Evolutionary conservation across 2,113 vertebrate species (phyloP), one percentile per base, ranked within the genome.

Genomic region (Limanda limanda): DNA sequence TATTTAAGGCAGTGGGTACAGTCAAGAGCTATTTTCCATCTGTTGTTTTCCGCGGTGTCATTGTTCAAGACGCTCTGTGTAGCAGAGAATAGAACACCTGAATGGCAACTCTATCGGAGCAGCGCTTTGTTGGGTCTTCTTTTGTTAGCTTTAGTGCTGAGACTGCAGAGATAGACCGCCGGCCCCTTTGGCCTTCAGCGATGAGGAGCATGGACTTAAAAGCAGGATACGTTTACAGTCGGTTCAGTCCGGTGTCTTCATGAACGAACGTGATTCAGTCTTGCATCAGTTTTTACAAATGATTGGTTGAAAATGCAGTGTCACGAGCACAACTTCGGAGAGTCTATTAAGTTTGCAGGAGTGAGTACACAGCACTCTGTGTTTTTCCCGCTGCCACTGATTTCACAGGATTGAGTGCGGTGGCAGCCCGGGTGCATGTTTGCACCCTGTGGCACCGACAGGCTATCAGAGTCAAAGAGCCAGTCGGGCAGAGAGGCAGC

Each of bases 381-480:
- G 42, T 71, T 72, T 71, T 72, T 42, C 15, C 35, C 35, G 27
- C 40, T 55, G 56, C 73, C 54, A 15, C 58, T 0, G 63, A 63
- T 24, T 79, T 47, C 21, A 57, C 40, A 25, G 79, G 42, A 68
- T 51, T 42, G 81, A 72, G 62, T 78, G 81, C 55, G 20, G 61
- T 58, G 37, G 60, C 18, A 54, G 81, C 71, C 68, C 71, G 18
- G 3, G 65, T 85, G 79, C 76, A 87, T 68, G 66, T 84, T 89
- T 79, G 81, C 81, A 83, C 84, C 92, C 89, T 63, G 79, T 88
- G 88, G 89, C 89, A 81, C 78, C 87, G 42, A 72, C 84, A 71
- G 63, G 80, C 83, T 81, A 91, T 94, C 90, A 88, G 89, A 90
- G 88, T 93, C 92, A 92, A 78, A 87, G 74, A 92, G 89, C 84